phyloP scores from a whole-genome alignment of 2,113 vertebrate genomes.

The Bungarus multicinctus region DNA sequence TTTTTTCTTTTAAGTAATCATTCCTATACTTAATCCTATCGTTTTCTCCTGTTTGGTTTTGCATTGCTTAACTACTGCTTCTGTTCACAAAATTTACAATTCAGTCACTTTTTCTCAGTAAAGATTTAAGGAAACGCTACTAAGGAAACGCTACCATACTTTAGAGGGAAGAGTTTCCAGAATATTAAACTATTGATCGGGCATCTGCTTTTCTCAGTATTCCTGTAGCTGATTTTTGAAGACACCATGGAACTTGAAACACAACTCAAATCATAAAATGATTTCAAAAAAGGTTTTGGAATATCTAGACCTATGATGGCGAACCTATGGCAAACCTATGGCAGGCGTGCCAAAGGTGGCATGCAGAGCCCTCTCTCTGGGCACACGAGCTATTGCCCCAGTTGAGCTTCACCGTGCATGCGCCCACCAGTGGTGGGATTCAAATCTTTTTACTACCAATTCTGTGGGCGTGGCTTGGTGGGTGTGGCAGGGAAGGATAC shows the following conservation, averaged over 20 bases:
- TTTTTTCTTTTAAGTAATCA: neutral
- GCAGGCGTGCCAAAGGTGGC: no score
- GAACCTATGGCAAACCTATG: no score
- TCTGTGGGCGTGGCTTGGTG: no score
- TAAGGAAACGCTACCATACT: neutral
- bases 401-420: no score
- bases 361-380: no score
- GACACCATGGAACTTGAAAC: neutral
- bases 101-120: neutral
- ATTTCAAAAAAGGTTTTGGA: neutral
- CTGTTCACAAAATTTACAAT: neutral
- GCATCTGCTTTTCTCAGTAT: neutral
- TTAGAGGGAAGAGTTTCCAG: neutral
- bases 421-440: no score
- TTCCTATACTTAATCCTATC: neutral
- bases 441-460: no score
- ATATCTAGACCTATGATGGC: no score
- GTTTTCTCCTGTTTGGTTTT: neutral
- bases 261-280: neutral
- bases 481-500: no score
- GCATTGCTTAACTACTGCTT: neutral
- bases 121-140: neutral
- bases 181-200: neutral
- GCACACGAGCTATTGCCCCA: no score
- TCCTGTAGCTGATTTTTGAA: neutral